Evolutionary conservation across 1,140 invertebrate genomes (phyloP), one percentile per base, ranked within the genome.

Genomic region (Dendrolimus kikuchii): DNA sequence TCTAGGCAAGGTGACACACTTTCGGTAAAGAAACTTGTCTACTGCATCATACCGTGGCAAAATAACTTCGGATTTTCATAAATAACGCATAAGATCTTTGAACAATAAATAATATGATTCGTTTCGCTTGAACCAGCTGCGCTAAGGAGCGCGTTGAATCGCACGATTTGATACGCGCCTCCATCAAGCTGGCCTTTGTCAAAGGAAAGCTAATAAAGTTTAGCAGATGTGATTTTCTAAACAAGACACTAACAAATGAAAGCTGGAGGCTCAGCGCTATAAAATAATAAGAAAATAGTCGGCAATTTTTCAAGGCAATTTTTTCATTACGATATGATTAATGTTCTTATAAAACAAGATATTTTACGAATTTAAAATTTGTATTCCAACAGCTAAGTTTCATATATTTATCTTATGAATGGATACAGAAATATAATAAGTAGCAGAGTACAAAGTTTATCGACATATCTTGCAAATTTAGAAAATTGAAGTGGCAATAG

Each of bases 161-260:
- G 71, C 45, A 49, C 79, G 69, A 86, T 86, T 86, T 75, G 81
- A 77, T 81, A 86, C 79, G 79, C 77, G 77, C 77, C 74, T 82
- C 77, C 82, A 81, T 86, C 80, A 81, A 76, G 62, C 64, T 67
- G 53, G 62, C 67, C 68, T 79, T 81, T 81, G 74, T 79, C 74
- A 77, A 82, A 85, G 80, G 72, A 60, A 68, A 64, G 65, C 71
- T 80, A 82, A 83, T 86, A 84, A 82, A 86, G 71, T 81, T 84
- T 71, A 81, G 77, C 79, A 86, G 79, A 86, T 82, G 81, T 80
- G 78, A 81, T 80, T 80, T 82, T 83, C 79, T 80, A 79, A 83
- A 86, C 79, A 72, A 86, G 82, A 86, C 76, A 71, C 61, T 80
- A 73, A 86, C 77, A 82, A 86, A 86, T 86, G 79, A 72, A 66